Base-by-base conservation (phyloP, 2,113 vertebrate genomes). In the Tinamus guttatus region DNA sequence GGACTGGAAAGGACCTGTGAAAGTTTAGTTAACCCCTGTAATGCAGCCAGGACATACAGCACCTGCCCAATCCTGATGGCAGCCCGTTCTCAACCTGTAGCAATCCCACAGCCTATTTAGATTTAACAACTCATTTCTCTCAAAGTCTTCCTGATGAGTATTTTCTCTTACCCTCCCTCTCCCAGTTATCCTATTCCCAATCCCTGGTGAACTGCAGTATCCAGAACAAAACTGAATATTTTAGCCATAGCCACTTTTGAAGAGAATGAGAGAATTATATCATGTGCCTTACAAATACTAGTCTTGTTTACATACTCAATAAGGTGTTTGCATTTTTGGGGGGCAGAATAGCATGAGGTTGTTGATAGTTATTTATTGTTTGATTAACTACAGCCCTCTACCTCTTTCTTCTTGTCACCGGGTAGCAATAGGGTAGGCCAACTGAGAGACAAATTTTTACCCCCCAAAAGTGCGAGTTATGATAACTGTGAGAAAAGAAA, bases 241-340 rank as follows among this genome's bases (percentile, higher is more conserved):
- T 92, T 54, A 78, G 27, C 7, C 24, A 4, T 54, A 70, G 22
- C 51, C 9, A 41, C 1, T 40, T 64, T 36, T 52, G n/a, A 78
- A 51, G 30, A 63, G 11, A 64, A 52, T 41, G 41, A 17, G 20
- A 92, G 25, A 90, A 67, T 45, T n/a, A 47, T 2, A 28, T 5
- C 9, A 8, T 2, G 2, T 7, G 16, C 7, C 12, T 73, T 56
- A 79, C 25, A 43, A 83, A 36, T 30, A 52, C 13, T 11, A 19
- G 17, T 59, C 25, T 87, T 80, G 4, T 13, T 71, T 73, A 56
- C 14, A 25, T 19, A 7, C 19, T 7, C 18, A 69, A 4, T 15
- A n/a, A 1, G 30, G 5, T 4, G 15, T 2, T 75, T 4, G 8
- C 32, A 4, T 9, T 62, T 28, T 17, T 5, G 8, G 56, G 28